phyloP scores from a whole-genome alignment of 1,140 invertebrate species.

The Pogonomyrmex californicus region DNA sequence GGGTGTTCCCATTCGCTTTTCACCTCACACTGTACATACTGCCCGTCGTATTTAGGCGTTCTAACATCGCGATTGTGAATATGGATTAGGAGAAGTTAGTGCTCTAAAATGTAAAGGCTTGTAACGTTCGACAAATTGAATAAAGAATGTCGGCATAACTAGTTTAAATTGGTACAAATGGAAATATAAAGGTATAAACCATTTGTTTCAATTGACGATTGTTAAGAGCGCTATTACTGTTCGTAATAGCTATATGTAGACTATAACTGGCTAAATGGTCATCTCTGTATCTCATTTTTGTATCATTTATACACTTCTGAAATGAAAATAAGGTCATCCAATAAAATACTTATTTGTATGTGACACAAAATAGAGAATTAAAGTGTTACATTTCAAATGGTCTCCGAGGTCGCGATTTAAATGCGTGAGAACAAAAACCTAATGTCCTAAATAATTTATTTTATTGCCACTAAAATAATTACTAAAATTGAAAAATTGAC shows the following conservation, averaged over 20 bases:
- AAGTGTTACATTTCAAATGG: background rate
- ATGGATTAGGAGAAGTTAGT: background rate
- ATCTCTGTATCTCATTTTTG: background rate
- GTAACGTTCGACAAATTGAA: background rate
- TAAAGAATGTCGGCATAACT: background rate
- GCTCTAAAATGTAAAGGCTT: background rate
- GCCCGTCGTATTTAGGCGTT: background rate
- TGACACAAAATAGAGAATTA: background rate
- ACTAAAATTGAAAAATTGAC: conserved; percentile 16
- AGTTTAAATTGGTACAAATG: background rate
- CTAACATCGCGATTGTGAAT: background rate
- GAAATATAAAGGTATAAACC: background rate
- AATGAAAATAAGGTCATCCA: background rate
- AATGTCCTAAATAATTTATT: background rate
- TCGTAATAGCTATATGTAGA: background rate
- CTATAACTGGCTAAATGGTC: background rate
- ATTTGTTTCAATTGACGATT: background rate
- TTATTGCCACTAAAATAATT: background rate
- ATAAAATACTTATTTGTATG: conserved; percentile 1
- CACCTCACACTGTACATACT: background rate
- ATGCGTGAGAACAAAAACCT: background rate
- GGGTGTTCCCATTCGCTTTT: background rate
- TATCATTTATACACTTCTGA: background rate
- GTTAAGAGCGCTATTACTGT: background rate
- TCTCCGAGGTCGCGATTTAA: background rate